phyloP scores from a whole-genome alignment of 2,888 invertebrate genomes.

The Hyppa rectilinea region DNA sequence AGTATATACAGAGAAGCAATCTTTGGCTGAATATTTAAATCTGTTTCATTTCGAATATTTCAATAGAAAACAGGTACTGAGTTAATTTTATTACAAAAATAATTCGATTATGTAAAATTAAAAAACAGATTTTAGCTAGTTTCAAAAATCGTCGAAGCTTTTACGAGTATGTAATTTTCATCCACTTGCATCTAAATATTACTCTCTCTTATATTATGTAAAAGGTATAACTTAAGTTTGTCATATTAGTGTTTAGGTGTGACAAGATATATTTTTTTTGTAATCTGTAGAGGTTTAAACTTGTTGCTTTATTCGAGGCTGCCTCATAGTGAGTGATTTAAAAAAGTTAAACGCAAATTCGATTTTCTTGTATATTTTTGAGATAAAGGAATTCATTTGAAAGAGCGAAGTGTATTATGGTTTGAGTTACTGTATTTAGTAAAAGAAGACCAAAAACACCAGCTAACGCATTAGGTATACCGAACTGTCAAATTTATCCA shows the following conservation, averaged over 20 bases:
- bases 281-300: constrained; percentile 28
- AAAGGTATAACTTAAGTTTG: constrained; percentile 30
- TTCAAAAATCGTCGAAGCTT: background rate
- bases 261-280: constrained; percentile 33
- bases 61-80: background rate
- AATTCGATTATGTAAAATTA: no score
- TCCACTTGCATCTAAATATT: background rate
- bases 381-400: background rate
- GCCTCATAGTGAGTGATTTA: constrained; percentile 10
- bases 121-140: background rate
- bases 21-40: background rate
- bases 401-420: background rate
- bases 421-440: background rate
- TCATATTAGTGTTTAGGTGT: constrained; percentile 39
- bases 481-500: no score
- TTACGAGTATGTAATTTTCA: constrained; percentile 21
- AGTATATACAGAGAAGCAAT: background rate
- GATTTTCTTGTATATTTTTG: background rate
- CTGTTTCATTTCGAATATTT: no score
- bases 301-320: constrained; percentile 27
- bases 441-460: constrained; percentile 5
- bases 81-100: no score
- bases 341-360: background rate
- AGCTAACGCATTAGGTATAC: no score
- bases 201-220: constrained; percentile 14